Percentiles rank a stretch among this genome's conserved stretches.
Conservation (phyloP, 2,113 vertebrate species). For the Odontesthes bonariensis region DNA sequence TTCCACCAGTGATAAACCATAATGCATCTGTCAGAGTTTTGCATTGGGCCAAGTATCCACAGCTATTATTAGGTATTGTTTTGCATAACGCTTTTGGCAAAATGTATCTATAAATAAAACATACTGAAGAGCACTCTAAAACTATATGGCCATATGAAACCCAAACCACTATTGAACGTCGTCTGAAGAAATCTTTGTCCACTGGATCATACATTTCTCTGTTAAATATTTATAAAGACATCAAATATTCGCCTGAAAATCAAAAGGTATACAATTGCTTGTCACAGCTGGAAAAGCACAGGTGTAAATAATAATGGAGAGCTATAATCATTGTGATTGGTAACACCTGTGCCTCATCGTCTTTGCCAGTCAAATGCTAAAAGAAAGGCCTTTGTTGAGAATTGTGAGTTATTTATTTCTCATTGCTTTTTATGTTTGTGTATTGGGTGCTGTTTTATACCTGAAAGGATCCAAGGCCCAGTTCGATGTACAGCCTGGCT, state of each 20-base stretch:
- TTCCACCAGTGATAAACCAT: not conserved
- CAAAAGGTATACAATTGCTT: not conserved
- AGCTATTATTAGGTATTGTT: not conserved
- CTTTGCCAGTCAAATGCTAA: slow-evolving; percentile 1
- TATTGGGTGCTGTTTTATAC: slow-evolving; percentile 69
- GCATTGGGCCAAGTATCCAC: not conserved
- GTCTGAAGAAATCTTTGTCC: too few species aligned
- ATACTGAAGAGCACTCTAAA: not conserved
- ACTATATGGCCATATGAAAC: not conserved
- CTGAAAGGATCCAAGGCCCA: slow-evolving; percentile 96
- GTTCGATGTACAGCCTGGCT: slow-evolving; percentile 91
- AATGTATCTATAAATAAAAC: not conserved
- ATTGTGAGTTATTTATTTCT: not conserved
- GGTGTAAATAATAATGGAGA: not conserved
- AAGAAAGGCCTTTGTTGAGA: not conserved
- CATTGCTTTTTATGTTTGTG: not conserved
- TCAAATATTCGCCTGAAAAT: not conserved
- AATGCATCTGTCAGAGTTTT: not conserved
- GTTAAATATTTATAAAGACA: not conserved
- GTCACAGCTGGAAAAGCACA: not conserved
- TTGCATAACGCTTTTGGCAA: not conserved
- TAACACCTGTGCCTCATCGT: not conserved
- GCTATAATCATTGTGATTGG: not conserved
- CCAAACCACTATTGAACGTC: too few species aligned
- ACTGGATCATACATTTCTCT: too few species aligned